These are phyloP conservation scores for Thalpophila matura DNA, from an alignment of 2,888 invertebrate species.

Conservation along the genomic window DNA sequence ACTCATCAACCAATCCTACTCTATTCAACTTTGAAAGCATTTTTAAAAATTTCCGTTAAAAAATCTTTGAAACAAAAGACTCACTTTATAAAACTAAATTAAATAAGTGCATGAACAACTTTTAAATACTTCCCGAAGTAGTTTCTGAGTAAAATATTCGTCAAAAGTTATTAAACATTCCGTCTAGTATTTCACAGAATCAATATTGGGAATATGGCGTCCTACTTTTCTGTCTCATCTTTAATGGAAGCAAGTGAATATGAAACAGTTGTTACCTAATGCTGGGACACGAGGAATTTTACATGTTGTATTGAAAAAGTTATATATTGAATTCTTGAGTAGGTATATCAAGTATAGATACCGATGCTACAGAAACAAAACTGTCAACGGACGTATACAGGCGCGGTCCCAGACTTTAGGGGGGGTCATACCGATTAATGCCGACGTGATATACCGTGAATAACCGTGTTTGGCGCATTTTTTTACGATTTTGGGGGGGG, in stretches of 20 bases:
- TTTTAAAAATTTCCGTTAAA: neutral
- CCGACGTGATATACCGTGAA: too few species aligned
- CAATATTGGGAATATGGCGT: slow-evolving; percentile 26
- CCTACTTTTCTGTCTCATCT: slow-evolving; percentile 35
- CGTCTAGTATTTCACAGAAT: slow-evolving; percentile 21
- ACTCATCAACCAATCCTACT: too few species aligned
- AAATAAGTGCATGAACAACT: slow-evolving; percentile 5
- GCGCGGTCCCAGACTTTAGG: too few species aligned
- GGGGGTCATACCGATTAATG: too few species aligned
- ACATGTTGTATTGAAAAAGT: slow-evolving; percentile 9
- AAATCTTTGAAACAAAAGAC: neutral
- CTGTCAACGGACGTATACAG: too few species aligned
- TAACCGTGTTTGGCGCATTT: too few species aligned
- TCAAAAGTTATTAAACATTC: slow-evolving; percentile 43
- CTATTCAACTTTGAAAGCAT: neutral
- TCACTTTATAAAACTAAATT: neutral
- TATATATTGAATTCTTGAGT: neutral
- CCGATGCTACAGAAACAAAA: too few species aligned
- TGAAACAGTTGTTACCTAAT: slow-evolving; percentile 16
- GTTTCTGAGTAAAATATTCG: slow-evolving; percentile 21
- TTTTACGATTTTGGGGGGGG: too few species aligned
- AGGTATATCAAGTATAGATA: too few species aligned
- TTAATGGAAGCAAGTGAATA: slow-evolving; percentile 42
- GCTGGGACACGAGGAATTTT: slow-evolving; percentile 1
- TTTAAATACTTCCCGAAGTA: slow-evolving; percentile 19